Base-by-base conservation (phyloP, 2,113 vertebrate genomes). In the Ceyx melanurus region DNA sequence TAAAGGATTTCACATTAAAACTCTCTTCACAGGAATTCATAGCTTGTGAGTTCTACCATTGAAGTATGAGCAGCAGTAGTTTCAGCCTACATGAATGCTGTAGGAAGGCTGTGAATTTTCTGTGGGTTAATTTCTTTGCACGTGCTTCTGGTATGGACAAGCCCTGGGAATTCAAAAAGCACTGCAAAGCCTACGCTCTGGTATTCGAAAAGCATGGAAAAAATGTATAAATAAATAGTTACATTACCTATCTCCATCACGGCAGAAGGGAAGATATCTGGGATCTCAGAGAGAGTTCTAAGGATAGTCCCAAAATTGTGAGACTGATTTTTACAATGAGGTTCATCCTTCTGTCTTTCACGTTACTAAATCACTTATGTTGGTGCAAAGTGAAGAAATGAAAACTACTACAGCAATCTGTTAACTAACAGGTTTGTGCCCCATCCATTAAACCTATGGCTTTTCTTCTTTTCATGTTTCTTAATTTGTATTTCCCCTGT, bases 361-460 rank as follows among this genome's bases (percentile, higher is more conserved):
- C 2, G 0, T 78, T 62, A 33, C 19, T 66, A 65, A 33, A 42
- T 72, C 16, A 13, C 9, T 61, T 58, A 31, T 1, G 5, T 17
- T 80, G 58, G 19, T 58, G 31, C 25, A 26, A 73, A 83, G 17
- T 29, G n/a, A 71, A 31, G 60, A 83, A 64, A 42, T 26, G 1
- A 46, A 76, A 73, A 58, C 16, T 66, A 1, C 35, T 60, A 33
- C 11, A 33, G 42, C 6, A 0, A 1, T 90, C 76, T 93, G 8
- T 40, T n/a, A 45, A 23, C 21, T 67, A 74, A 40, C 31, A 78
- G 18, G 50, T 87, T 54, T 56, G 43, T 66, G 26, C 12, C 21
- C 13, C 3, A 6, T 65, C 10, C 31, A 2, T 22, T 40, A 31
- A 43, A 82, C 31, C 0, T 0, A 15, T 33, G 46, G 10, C 18